Evolutionary conservation across 2,797 vertebrate species (phyloP), one percentile per base, ranked within the genome.

Genomic region (Anabas testudineus): DNA sequence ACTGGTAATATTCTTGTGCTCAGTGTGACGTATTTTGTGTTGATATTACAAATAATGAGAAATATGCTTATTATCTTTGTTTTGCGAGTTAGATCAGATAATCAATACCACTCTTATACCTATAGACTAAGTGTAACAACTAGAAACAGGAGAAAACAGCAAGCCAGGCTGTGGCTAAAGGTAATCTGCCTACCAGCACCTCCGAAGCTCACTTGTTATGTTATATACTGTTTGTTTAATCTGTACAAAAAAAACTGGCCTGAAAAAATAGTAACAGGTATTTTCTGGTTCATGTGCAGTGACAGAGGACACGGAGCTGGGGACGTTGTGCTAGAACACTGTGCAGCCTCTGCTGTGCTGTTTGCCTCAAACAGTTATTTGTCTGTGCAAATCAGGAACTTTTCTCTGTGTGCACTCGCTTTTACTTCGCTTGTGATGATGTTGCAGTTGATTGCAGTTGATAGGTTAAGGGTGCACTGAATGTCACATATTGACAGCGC

Each of bases 391-490:
- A 53, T 42, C 62, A 34, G 13, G 6, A 49, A 48, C 28, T 12
- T 37, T 67, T 51, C 47, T 61, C 49, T 72, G 48, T 15, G 64
- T 45, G 39, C 64, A 51, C 61, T 75, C 28, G 42, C 75, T 86
- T 81, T 84, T 75, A 75, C 80, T 67, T 73, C 58, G 26, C 55
- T 41, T 75, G 46, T 74, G 55, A 67, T 51, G 72, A 71, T 67
- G 66, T 81, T n/a, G n/a, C n/a, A n/a, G n/a, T n/a, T 66, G 2
- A 10, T 32, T 32, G 64, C 78, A 80, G 37, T 66, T 78, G 80
- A 84, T 73, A 67, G 79, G 71, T 68, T 78, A 67, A 81, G 68
- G 51, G 76, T 67, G 60, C 60, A 78, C 78, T 82, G 83, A 84
- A 70, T 78, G 69, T 76, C 3, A 28, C 57, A 45, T 63, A 75